Evolutionary conservation across 2,797 vertebrate species (phyloP).

Genomic region (Podarcis lilfordi): DNA sequence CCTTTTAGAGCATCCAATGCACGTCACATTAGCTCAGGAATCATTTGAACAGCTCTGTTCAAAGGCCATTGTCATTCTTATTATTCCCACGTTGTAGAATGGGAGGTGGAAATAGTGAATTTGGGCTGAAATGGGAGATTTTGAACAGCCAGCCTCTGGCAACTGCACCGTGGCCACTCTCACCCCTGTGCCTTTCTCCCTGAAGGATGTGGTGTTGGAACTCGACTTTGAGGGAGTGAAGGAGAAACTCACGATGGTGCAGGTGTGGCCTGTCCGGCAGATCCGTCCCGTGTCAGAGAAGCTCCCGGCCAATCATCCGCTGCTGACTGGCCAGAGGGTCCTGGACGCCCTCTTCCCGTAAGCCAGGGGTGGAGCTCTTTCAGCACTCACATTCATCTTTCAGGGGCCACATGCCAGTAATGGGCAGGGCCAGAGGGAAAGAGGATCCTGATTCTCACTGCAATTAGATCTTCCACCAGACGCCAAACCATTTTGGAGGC

Average conservation of each 20-base stretch:
- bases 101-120: not conserved
- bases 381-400: too few species aligned
- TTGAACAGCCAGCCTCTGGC: too few species aligned
- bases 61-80: not conserved
- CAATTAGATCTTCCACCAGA: not conserved
- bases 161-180: accelerated
- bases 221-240: constrained; percentile 69
- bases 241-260: constrained; percentile 66
- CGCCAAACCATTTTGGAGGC: not conserved
- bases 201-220: constrained; percentile 74
- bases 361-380: not conserved
- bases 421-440: too few species aligned
- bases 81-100: not conserved
- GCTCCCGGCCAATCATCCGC: constrained; percentile 64
- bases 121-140: too few species aligned
- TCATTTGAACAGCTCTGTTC: not conserved
- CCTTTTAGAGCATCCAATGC: not conserved
- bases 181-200: not conserved
- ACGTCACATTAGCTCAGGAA: not conserved
- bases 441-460: not conserved
- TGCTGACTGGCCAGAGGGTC: constrained; percentile 72
- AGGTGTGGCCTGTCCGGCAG: constrained; percentile 74
- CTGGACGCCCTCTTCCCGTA: constrained; percentile 70
- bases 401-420: too few species aligned
- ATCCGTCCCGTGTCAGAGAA: constrained; percentile 69